phyloP scores from a whole-genome alignment of 2,113 vertebrate species.

The Trichechus manatus region DNA sequence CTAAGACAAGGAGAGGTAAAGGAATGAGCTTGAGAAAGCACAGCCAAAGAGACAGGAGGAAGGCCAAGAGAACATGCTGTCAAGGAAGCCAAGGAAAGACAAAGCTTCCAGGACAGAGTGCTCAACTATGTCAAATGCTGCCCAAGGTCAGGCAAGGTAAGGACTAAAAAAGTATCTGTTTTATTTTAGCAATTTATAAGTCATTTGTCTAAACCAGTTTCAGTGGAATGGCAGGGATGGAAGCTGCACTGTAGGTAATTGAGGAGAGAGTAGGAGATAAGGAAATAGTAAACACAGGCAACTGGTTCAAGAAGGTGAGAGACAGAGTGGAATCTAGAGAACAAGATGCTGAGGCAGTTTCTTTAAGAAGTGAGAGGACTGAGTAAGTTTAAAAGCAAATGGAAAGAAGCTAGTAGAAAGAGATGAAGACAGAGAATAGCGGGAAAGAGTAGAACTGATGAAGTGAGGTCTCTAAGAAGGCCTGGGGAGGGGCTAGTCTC shows the following conservation, averaged over 20 bases:
- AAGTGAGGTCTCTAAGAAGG: neutral
- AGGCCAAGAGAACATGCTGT: neutral
- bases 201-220: slow-evolving; percentile 40
- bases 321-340: neutral
- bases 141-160: neutral
- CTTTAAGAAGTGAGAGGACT: neutral
- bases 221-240: neutral
- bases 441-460: neutral
- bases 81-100: neutral
- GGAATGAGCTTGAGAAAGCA: neutral
- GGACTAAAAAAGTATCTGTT: neutral
- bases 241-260: neutral
- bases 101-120: neutral
- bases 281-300: neutral
- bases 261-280: neutral
- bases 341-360: neutral
- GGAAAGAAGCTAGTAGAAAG: neutral
- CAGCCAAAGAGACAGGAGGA: neutral
- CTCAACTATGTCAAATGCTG: neutral
- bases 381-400: neutral
- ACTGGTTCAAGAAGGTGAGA: neutral
- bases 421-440: neutral
- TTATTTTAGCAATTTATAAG: slow-evolving; percentile 46
- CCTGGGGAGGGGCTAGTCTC: neutral
- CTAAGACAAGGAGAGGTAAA: neutral